These are phyloP conservation scores for Rissa tridactyla DNA, from an alignment of 2,113 vertebrate genomes.

Conservation along the genomic window DNA sequence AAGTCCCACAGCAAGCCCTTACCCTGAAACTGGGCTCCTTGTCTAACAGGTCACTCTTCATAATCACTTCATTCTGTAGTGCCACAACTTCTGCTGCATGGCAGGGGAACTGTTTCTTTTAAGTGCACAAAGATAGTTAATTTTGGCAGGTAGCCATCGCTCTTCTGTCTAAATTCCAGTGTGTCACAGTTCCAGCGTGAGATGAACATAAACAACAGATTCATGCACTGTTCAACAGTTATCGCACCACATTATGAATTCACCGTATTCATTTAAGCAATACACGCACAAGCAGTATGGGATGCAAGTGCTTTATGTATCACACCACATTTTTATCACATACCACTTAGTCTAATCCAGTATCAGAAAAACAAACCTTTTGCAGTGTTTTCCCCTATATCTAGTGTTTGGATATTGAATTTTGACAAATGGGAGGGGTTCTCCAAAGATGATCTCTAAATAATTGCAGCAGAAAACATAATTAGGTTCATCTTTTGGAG, in stretches of 20 bases:
- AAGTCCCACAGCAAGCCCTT: not conserved
- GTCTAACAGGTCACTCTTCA: not conserved
- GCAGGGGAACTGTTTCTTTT: not conserved
- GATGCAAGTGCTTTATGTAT: not conserved
- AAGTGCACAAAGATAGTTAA: not conserved
- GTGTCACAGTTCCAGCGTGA: not conserved
- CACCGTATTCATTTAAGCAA: slow-evolving; percentile 7
- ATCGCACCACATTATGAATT: not conserved
- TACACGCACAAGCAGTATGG: not conserved
- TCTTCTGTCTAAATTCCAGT: slow-evolving; percentile 7
- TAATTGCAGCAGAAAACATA: slow-evolving; percentile 17
- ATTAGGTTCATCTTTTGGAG: slow-evolving; percentile 28
- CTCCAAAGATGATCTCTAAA: not conserved
- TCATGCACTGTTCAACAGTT: not conserved
- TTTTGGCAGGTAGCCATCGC: slow-evolving; percentile 11
- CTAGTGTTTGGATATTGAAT: not conserved
- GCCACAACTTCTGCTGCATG: not conserved
- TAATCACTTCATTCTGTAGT: not conserved
- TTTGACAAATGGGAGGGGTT: not conserved
- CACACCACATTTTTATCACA: not conserved
- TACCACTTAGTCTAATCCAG: not conserved
- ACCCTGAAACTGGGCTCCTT: not conserved
- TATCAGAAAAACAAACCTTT: not conserved
- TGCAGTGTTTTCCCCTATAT: not conserved
- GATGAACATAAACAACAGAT: slow-evolving; percentile 19